phyloP scores from a whole-genome alignment of 2,888 invertebrate genomes.

The Orgyia antiqua region DNA sequence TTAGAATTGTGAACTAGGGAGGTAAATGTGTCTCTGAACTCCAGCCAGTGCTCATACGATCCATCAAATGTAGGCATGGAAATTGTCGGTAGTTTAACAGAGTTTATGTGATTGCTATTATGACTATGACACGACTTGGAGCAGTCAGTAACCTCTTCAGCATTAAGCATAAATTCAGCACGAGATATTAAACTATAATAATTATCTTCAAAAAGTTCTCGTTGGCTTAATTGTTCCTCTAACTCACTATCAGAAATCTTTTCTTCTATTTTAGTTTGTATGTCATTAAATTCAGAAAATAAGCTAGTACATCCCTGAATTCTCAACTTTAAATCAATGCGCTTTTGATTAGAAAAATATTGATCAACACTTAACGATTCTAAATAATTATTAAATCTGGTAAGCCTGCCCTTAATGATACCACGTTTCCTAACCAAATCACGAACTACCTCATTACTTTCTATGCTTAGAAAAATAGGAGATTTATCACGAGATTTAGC shows the following conservation, averaged over 20 bases:
- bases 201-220: neutral
- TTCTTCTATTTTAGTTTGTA: neutral
- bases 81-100: neutral
- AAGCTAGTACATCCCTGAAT: neutral
- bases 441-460: neutral
- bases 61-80: slow-evolving; percentile 8
- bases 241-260: neutral
- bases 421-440: too few relatives aligned
- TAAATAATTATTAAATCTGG: neutral
- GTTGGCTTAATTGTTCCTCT: neutral
- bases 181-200: neutral
- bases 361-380: neutral
- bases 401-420: too few relatives aligned
- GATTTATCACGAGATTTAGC: neutral
- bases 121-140: neutral
- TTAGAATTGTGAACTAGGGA: slow-evolving; percentile 5
- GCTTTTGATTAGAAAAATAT: neutral
- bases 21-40: slow-evolving; percentile 8
- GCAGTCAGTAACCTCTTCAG: too few relatives aligned
- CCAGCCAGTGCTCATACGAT: slow-evolving; percentile 8
- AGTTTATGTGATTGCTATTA: neutral
- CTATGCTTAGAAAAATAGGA: neutral
- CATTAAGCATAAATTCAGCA: neutral
- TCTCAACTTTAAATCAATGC: neutral
- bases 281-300: neutral